Evolutionary conservation across 2,888 invertebrate genomes (phyloP).

Genomic region (Achlya flavicornis): DNA sequence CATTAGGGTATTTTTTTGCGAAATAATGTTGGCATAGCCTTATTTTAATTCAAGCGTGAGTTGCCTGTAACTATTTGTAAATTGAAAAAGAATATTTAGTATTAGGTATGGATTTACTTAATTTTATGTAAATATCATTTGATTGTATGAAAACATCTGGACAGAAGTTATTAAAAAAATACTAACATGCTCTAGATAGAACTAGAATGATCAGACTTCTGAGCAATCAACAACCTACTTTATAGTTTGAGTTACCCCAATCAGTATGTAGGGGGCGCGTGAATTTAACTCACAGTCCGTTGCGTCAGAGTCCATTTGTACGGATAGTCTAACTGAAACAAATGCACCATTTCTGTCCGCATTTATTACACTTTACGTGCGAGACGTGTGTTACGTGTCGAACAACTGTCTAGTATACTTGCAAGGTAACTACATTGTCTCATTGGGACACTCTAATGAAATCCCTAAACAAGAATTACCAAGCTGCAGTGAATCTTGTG

Average conservation of each 20-base stretch:
- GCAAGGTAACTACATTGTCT: constrained; percentile 26
- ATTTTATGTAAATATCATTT: too few relatives aligned
- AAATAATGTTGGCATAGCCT: too few relatives aligned
- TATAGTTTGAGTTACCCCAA: background rate
- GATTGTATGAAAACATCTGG: too few relatives aligned
- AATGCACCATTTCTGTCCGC: constrained; percentile 69
- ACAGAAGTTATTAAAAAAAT: background rate
- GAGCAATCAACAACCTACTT: background rate
- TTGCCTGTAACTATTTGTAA: too few relatives aligned
- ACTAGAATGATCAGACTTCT: background rate
- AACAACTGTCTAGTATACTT: constrained; percentile 40
- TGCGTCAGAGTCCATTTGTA: constrained; percentile 52
- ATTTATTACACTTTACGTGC: constrained; percentile 69
- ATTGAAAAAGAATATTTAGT: too few relatives aligned
- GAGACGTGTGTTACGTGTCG: constrained; percentile 57
- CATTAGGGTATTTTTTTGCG: too few relatives aligned
- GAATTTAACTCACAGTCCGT: constrained; percentile 53
- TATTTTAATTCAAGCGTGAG: too few relatives aligned
- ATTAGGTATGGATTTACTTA: too few relatives aligned
- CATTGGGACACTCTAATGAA: constrained; percentile 20
- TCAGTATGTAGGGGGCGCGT: constrained; percentile 13
- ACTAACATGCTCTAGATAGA: background rate
- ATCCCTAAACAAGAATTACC: background rate
- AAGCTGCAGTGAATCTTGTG: too few relatives aligned
- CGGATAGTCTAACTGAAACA: constrained; percentile 61